Evolutionary conservation across 2,113 vertebrate genomes (phyloP), one percentile per base, ranked within the genome.

Genomic region (Toxostoma redivivum): DNA sequence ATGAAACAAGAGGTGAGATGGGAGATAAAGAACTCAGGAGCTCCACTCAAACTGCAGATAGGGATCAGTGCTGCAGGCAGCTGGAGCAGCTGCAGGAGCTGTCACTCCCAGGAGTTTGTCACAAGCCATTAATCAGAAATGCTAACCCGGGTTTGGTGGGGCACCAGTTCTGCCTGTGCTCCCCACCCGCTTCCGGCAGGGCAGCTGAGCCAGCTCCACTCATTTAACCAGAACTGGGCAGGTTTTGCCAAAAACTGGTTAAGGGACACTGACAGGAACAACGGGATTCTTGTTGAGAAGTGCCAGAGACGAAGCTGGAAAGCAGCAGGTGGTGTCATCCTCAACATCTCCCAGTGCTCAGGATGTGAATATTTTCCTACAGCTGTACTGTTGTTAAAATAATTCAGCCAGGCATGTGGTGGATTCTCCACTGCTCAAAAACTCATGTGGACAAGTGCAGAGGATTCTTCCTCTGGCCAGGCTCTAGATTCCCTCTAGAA

Each of bases 381-480:
- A 80, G 37, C 37, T 58, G 33, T 22, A 9, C 2, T 38, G 3
- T 25, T 27, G 23, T 27, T 77, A 65, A 65, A 77, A 47, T n/a
- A 61, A 73, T 19, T 56, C 58, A 58, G 58, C 45, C 71, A 70
- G 24, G 35, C 61, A 38, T 1, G 5, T 1, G 9, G 17, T 35
- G 23, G 38, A 58, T 51, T 54, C 37, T 48, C n/a, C 31, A 44
- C 3, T 47, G 44, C 57, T 64, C 15, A 4, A 65, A 67, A 51
- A 2, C 5, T n/a, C 40, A 2, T 13, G 4, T 30, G 12, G 19
- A 1, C 12, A 70, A 53, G 31, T 1, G 2, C 69, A 81, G 37
- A 58, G 35, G 40, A 56, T 28, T 69, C 33, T 38, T 35, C 22
- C n/a, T 69, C 28, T 15, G 17, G 65, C 16, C 19, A 79, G 25